Base-by-base conservation (phyloP, 2,797 vertebrate genomes). In the Epinephelus malabaricus region DNA sequence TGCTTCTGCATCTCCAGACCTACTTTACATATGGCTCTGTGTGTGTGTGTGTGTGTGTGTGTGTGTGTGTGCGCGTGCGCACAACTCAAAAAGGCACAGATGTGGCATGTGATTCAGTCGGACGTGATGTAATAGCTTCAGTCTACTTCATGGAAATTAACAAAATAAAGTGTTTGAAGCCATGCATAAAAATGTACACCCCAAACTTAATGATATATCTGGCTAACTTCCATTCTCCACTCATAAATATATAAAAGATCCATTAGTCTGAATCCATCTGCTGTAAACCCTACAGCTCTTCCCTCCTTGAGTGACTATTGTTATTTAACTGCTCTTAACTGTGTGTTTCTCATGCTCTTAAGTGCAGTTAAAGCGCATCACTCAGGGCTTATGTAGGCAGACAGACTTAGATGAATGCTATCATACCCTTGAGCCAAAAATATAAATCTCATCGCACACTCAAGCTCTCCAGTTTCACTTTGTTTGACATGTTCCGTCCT, bases 1-100 rank as follows among this genome's bases (percentile, higher is more conserved):
- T 95, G 94, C 91, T 79, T 82, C 88, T 87, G 90, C 94, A 95
- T 95, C 85, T 46, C 59, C 30, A 83, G 51, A 79, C 56, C 74
- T 60, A 69, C 81, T 95, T 94, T 91, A 87, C 64, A 75, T 79
- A 43, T 34, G 60, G 71, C 9, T 77, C 1, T 60, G 12, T 62
- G 58, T 63, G 72, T 66, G 61, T 45, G 65, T 71, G 59, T 61
- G 65, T 76, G 58, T 69, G 61, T 73, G 64, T 79, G 66, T 74
- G 65, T 67, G 51, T 59, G 59, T 69, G 68, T 79, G 65, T 72
- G 40, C 61, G 47, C 58, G 14, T 54, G 46, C 15, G 64, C 71
- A 1, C 40, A 43, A 46, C 56, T 53, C 18, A 40, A 70, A 69
- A 77, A 60, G 34, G 50, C 66, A 47, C 54, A 46, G 67, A 82